These are phyloP conservation scores for Hycleus phaleratus DNA, from an alignment of 1,140 invertebrate species.

Conservation along the genomic window DNA sequence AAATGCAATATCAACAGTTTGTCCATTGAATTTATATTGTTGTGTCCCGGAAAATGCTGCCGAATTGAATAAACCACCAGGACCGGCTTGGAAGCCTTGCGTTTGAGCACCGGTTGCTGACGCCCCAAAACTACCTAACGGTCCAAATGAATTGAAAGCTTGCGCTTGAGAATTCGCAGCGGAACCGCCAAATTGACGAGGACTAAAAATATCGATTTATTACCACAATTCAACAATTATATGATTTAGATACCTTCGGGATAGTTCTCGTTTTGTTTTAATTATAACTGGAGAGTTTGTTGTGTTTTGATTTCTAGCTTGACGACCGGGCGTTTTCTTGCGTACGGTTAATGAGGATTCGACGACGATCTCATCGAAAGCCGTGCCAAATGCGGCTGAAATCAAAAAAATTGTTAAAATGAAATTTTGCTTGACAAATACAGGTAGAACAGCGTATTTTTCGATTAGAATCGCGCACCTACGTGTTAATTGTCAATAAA, in stretches of 20 bases:
- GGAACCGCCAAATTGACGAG: neutral
- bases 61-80: neutral
- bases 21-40: constrained; percentile 6
- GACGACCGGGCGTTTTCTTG: constrained; percentile 20
- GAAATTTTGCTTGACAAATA: too few relatives aligned
- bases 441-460: too few relatives aligned
- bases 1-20: constrained; percentile 6
- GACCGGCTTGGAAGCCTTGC: neutral
- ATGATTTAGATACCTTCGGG: too few relatives aligned
- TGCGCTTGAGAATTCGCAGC: constrained; percentile 5
- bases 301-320: constrained; percentile 17
- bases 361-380: constrained; percentile 33
- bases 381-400: constrained; percentile 26
- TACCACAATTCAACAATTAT: too few relatives aligned
- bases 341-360: constrained; percentile 28
- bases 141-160: constrained; percentile 6
- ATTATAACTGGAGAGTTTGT: neutral
- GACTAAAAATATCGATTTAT: too few relatives aligned
- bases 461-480: too few relatives aligned
- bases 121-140: constrained; percentile 4
- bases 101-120: constrained; percentile 1
- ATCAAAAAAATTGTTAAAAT: too few relatives aligned
- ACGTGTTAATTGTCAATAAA: too few relatives aligned
- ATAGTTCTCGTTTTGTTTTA: constrained; percentile 4
- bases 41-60: constrained; percentile 7